phyloP scores from a whole-genome alignment of 1,140 invertebrate species.

The Tribolium castaneum region DNA sequence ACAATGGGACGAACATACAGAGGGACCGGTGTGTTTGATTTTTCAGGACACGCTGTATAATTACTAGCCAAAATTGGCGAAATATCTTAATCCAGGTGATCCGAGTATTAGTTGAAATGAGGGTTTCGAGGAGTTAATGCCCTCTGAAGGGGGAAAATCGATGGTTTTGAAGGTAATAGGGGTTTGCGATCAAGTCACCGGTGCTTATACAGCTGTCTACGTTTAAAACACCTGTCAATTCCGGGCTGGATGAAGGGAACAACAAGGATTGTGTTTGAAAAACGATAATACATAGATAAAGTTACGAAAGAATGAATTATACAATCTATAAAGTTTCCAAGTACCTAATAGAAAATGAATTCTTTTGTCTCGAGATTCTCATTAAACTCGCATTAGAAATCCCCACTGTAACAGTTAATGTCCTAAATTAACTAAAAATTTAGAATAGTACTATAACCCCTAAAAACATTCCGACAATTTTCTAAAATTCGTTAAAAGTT shows the following conservation, averaged over 20 bases:
- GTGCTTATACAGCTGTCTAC: neutral
- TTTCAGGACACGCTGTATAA: neutral
- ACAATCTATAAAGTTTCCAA: neutral
- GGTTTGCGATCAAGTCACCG: neutral
- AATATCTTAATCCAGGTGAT: neutral
- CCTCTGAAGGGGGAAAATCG: neutral
- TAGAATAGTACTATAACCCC: too few relatives aligned
- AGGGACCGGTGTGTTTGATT: neutral
- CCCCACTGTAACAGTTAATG: too few relatives aligned
- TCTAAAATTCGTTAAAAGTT: too few relatives aligned
- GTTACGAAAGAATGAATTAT: too few relatives aligned
- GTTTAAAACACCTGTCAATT: neutral
- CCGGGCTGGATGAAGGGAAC: neutral
- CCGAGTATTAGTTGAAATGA: neutral
- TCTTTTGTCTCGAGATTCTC: too few relatives aligned
- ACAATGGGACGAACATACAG: neutral
- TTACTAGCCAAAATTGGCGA: neutral
- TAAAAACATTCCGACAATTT: too few relatives aligned
- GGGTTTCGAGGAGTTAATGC: neutral
- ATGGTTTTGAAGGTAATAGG: neutral
- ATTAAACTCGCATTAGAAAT: too few relatives aligned
- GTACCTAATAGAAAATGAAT: too few relatives aligned
- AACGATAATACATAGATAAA: neutral
- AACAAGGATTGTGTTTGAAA: neutral
- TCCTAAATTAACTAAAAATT: too few relatives aligned